Conservation (phyloP, 2,888 invertebrate species). For the Eupeodes luniger region DNA sequence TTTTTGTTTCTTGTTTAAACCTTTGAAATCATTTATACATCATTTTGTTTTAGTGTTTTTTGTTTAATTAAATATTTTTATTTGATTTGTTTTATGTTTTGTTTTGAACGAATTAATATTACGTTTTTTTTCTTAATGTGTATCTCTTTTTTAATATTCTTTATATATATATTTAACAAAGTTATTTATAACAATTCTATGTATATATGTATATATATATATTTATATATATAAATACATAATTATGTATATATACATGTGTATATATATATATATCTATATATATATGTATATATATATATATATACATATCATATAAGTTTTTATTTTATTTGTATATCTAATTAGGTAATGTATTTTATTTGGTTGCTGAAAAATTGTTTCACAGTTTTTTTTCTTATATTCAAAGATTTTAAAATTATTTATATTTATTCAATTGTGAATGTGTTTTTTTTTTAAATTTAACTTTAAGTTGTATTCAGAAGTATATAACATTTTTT, state of each 20-base stretch:
- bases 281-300: constrained; percentile 57
- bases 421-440: constrained; percentile 62
- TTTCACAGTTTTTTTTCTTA: constrained; percentile 58
- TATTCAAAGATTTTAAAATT: constrained; percentile 50
- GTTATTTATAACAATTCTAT: constrained; percentile 67
- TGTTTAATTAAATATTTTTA: constrained; percentile 52
- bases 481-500: constrained; percentile 68
- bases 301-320: constrained; percentile 60
- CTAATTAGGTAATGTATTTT: constrained; percentile 60
- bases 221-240: constrained; percentile 40
- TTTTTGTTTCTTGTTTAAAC: constrained; percentile 25
- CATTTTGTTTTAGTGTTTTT: constrained; percentile 28
- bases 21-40: constrained; percentile 56
- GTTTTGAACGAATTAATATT: constrained; percentile 67
- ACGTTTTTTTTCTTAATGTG: constrained; percentile 54
- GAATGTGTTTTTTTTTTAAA: constrained; percentile 61
- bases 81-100: constrained; percentile 45
- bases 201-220: constrained; percentile 51
- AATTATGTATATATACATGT: constrained; percentile 43
- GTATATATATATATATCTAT: constrained; percentile 50
- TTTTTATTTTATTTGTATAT: constrained; percentile 67
- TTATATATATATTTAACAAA: constrained; percentile 65
- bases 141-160: constrained; percentile 37
- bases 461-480: constrained; percentile 57
- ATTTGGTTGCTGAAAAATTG: constrained; percentile 45